These are phyloP conservation scores for Muscicapa striata DNA, from an alignment of 2,797 vertebrate genomes.

Conservation along the genomic window DNA sequence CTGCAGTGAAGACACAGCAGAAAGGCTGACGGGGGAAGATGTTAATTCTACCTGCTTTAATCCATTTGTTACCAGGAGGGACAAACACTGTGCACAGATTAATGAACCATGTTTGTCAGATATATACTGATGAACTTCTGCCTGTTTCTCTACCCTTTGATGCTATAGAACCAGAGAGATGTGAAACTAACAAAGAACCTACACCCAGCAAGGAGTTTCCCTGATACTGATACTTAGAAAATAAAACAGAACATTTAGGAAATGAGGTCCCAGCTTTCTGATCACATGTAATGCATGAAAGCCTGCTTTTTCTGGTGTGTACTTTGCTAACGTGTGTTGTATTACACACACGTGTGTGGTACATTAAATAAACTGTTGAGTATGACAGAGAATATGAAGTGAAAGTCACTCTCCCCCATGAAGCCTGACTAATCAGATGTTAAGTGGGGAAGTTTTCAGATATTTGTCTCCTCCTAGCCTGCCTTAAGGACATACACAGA, in stretches of 20 bases:
- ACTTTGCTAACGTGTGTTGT: slow-evolving; percentile 9
- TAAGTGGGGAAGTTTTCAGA: background rate
- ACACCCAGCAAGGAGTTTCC: background rate
- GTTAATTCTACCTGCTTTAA: slow-evolving; percentile 51
- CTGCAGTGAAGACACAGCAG: background rate
- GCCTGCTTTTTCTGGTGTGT: slow-evolving; percentile 20
- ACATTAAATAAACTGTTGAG: slow-evolving; percentile 10
- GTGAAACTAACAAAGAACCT: slow-evolving; percentile 15
- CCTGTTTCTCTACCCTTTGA: slow-evolving; percentile 7
- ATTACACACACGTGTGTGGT: no score
- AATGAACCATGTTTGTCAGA: slow-evolving; percentile 40
- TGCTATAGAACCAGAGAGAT: slow-evolving; percentile 11
- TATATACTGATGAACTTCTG: slow-evolving; percentile 11
- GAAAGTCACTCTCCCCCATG: background rate
- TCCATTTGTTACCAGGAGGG: slow-evolving; percentile 18
- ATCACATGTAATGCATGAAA: background rate
- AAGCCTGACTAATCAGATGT: background rate
- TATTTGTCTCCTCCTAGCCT: background rate
- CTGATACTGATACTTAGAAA: slow-evolving; percentile 23
- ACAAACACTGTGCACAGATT: slow-evolving; percentile 5
- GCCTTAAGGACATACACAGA: background rate
- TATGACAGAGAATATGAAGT: background rate
- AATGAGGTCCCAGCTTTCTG: slow-evolving; percentile 11
- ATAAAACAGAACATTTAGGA: slow-evolving; percentile 47
- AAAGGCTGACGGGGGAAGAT: slow-evolving; percentile 5